Percentiles rank a stretch among this genome's conserved stretches.
Conservation (phyloP, 2,797 vertebrate species). For the Chloroceryle amazona region DNA sequence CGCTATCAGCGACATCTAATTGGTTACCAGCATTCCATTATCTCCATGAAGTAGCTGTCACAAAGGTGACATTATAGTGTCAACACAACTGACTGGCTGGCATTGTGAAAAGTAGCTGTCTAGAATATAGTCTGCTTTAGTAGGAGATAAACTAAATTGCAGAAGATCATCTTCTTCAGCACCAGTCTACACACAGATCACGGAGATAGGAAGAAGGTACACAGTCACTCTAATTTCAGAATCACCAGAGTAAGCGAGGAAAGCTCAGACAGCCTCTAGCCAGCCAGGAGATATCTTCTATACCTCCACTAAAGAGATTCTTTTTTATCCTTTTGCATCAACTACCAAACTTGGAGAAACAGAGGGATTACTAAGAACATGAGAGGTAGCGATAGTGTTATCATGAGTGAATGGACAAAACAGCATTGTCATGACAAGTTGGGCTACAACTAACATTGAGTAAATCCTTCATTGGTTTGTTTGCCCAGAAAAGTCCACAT, state of each 20-base stretch:
- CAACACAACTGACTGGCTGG: background rate
- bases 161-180: background rate
- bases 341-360: background rate
- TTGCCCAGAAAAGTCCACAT: background rate
- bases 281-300: background rate
- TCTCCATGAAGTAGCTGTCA: background rate
- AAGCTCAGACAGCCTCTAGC: background rate
- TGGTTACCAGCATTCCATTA: background rate
- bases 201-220: background rate
- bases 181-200: background rate
- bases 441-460: background rate
- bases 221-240: background rate
- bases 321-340: background rate
- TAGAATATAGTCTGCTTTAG: background rate
- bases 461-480: background rate
- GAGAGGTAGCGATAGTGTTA: background rate
- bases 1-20: background rate
- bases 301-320: background rate
- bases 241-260: background rate
- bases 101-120: background rate
- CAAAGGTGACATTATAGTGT: background rate
- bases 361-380: background rate
- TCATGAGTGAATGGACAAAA: background rate
- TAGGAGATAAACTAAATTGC: constrained; percentile 34
- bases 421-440: background rate